These are phyloP conservation scores for Microcebus griseorufus DNA, from an alignment of 2,113 vertebrate genomes.

Conservation along the genomic window DNA sequence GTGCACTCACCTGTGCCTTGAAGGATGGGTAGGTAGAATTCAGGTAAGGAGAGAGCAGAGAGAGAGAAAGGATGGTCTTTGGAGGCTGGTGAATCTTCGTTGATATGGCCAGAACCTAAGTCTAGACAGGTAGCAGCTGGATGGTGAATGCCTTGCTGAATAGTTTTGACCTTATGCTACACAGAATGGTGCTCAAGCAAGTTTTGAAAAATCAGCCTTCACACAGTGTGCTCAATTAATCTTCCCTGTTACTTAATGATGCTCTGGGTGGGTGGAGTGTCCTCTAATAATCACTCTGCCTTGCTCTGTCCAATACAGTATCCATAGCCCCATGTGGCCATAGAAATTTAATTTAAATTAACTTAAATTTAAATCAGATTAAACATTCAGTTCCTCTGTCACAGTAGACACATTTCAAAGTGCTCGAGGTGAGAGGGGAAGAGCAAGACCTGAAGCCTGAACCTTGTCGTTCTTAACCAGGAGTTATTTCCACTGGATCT, in stretches of 20 bases:
- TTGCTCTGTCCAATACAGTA: neutral
- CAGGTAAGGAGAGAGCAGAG: neutral
- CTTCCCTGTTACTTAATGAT: neutral
- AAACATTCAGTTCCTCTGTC: neutral
- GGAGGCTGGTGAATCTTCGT: no score
- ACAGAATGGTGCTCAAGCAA: neutral
- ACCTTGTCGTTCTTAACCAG: neutral
- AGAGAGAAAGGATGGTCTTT: neutral
- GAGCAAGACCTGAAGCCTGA: neutral
- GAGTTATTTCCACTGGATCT: neutral
- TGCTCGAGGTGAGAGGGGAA: no score
- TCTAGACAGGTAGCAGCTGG: neutral
- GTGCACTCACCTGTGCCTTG: neutral
- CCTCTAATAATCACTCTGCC: neutral
- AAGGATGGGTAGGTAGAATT: neutral
- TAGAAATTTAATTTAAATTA: neutral
- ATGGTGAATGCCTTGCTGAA: accelerated
- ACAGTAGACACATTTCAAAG: neutral
- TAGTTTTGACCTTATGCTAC: neutral
- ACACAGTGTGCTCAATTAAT: neutral
- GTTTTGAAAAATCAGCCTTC: neutral
- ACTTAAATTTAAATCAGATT: neutral
- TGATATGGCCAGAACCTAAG: no score
- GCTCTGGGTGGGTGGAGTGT: neutral
- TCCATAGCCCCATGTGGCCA: neutral